Evolutionary conservation across 2,113 vertebrate species (phyloP), one percentile per base, ranked within the genome.

Genomic region (Emydura subglobosa): DNA sequence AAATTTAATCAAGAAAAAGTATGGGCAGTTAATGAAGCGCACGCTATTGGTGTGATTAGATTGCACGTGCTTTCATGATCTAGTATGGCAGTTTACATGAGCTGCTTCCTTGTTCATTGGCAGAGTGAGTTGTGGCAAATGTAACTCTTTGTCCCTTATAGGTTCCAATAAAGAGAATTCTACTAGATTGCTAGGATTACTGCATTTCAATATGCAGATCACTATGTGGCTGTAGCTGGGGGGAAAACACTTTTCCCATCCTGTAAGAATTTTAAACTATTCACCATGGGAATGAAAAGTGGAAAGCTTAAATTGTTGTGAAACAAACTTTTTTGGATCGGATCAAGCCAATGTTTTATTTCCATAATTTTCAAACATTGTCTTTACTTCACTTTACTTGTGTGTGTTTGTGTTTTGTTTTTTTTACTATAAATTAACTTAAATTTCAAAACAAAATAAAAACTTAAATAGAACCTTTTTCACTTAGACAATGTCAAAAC

Each of bases 201-300:
- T 89, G 4, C 51, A 79, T 89, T 96, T 94, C n/a, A 51, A 50
- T 90, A 42, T 55, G 78, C 90, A 92, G 96, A 94, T 29, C 49
- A 84, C 44, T 39, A 84, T 92, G 34, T n/a, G 22, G 42, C 72
- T 24, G 6, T 11, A 44, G 72, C 21, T 68, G 34, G 34, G 16
- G 14, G 57, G 7, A 7, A 7, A 34, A 21, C 59, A 31, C 16
- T n/a, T 68, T 68, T n/a, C 61, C 34, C 16, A n/a, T 9, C 61
- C 61, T n/a, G 61, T 14, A 68, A 68, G 61, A n/a, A 68, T 68
- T 68, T 68, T 68, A 68, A 68, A 59, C 10, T 59, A 25, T 29
- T 59, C 27, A 59, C 7, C 16, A 68, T 19, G 17, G 61, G 31
- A 13, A 65, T 65, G 59, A 65, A 34, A 65, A 65, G 59, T 65